These are phyloP conservation scores for Malacoctenus gilli DNA, from an alignment of 2,797 vertebrate species.

Conservation along the genomic window DNA sequence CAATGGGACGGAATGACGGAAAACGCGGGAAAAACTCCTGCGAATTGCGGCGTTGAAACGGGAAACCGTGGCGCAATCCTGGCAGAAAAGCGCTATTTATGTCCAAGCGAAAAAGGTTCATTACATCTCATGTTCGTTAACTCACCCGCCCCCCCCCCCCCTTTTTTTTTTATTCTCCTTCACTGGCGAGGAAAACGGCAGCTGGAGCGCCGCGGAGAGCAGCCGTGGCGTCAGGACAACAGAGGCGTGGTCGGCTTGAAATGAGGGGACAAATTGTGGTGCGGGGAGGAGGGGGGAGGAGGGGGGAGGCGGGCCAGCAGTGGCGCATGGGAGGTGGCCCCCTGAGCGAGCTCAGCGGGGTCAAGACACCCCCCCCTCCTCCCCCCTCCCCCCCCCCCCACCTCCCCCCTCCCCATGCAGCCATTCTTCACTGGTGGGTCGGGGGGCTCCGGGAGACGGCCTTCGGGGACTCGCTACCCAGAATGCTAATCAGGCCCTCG, in stretches of 20 bases:
- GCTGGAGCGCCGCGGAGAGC: slow-evolving; percentile 50
- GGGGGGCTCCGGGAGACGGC: slow-evolving; percentile 70
- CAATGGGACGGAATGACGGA: not conserved
- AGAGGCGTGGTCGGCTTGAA: slow-evolving; percentile 65
- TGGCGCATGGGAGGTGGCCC: slow-evolving; percentile 70
- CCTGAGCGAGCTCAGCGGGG: slow-evolving; percentile 77
- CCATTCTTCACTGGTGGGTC: slow-evolving; percentile 71
- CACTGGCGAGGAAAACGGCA: slow-evolving; percentile 60
- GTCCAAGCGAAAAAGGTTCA: slow-evolving; percentile 8
- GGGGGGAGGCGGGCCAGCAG: too few relatives aligned
- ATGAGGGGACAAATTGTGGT: slow-evolving; percentile 75
- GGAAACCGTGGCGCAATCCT: slow-evolving; percentile 30
- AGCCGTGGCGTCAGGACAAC: slow-evolving; percentile 66
- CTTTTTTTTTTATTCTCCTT: slow-evolving; percentile 37
- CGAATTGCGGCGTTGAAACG: slow-evolving; percentile 24
- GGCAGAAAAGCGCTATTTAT: slow-evolving; percentile 16
- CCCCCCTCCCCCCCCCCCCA: slow-evolving; percentile 73
- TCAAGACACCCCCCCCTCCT: slow-evolving; percentile 75
- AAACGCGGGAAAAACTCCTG: slow-evolving; percentile 1
- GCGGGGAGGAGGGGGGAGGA: slow-evolving; percentile 50
- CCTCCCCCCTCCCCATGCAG: slow-evolving; percentile 83
- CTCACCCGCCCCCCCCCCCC: slow-evolving; percentile 1
- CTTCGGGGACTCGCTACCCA: slow-evolving; percentile 67
- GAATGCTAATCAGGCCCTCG: slow-evolving; percentile 79
- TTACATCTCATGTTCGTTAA: slow-evolving; percentile 34